Evolutionary conservation across 2,888 invertebrate genomes (phyloP).

Genomic region (Aphrophora alni): DNA sequence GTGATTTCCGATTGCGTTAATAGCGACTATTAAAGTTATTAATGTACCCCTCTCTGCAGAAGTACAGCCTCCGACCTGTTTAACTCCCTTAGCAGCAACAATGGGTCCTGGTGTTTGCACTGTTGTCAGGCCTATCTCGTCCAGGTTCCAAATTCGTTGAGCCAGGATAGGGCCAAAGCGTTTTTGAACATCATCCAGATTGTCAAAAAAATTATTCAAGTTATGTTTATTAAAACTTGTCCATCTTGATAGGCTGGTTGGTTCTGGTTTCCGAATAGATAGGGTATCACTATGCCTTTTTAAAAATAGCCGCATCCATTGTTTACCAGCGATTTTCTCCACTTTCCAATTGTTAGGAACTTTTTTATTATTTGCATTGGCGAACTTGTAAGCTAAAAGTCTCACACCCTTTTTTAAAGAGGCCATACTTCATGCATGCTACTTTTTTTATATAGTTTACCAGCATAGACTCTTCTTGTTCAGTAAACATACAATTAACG

Average conservation of each 20-base stretch:
- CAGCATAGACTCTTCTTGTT: conserved; percentile 4
- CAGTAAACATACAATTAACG: not conserved
- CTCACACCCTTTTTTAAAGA: conserved; percentile 6
- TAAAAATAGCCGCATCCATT: conserved; percentile 43
- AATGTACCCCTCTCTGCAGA: conserved; percentile 28
- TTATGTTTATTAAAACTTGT: conserved; percentile 39
- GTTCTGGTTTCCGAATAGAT: conserved; percentile 39
- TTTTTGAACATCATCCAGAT: not conserved
- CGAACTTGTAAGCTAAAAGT: conserved; percentile 14
- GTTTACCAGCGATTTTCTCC: conserved; percentile 32
- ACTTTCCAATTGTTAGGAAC: conserved; percentile 34
- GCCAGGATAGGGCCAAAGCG: not conserved
- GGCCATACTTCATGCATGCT: conserved; percentile 5
- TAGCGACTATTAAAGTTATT: conserved; percentile 10
- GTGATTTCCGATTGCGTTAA: conserved; percentile 47
- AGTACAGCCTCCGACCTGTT: conserved; percentile 21
- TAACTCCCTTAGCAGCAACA: conserved; percentile 24
- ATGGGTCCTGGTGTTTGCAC: conserved; percentile 29
- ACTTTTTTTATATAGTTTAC: conserved; percentile 11
- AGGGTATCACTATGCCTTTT: conserved; percentile 37
- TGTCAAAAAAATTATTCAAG: not conserved
- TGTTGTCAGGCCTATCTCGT: conserved; percentile 36
- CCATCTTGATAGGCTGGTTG: conserved; percentile 31
- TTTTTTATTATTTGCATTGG: not conserved
- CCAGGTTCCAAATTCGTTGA: conserved; percentile 34